phyloP scores from a whole-genome alignment of 37 sponge, comb jelly and placozoan genomes.

The Chondrilla cf. caribensis region DNA sequence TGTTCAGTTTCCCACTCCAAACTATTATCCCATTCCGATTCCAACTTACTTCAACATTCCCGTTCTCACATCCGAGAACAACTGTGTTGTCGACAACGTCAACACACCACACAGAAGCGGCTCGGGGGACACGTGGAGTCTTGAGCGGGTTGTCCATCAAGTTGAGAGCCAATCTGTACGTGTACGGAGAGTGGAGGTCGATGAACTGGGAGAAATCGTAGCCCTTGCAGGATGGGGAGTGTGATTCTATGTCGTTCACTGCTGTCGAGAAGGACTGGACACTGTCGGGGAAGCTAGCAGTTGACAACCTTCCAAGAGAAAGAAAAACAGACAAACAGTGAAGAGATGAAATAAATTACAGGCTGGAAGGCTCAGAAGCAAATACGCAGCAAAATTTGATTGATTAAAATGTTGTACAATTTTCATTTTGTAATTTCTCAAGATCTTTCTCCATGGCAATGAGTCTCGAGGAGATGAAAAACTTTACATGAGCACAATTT shows the following conservation, averaged over 20 bases:
- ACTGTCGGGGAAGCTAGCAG: neutral
- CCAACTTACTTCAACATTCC: slow-evolving; percentile 67
- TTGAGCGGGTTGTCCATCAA: neutral
- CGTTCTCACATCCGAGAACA: slow-evolving; percentile 72
- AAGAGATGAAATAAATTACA: too few relatives aligned
- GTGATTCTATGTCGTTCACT: neutral
- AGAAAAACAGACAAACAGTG: too few relatives aligned
- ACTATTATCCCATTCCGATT: neutral
- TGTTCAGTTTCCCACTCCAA: neutral
- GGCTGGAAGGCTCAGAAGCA: too few relatives aligned
- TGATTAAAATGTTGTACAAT: too few relatives aligned
- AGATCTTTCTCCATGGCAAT: too few relatives aligned
- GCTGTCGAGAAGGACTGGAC: neutral
- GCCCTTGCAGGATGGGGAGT: neutral
- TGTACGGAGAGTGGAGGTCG: slow-evolving; percentile 67
- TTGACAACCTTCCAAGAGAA: neutral
- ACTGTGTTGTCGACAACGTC: slow-evolving; percentile 41
- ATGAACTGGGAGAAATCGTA: slow-evolving; percentile 69
- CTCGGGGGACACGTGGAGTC: neutral
- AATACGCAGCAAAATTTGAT: too few relatives aligned
- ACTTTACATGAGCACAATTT: too few relatives aligned
- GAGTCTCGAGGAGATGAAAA: too few relatives aligned
- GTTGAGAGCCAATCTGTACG: slow-evolving; percentile 68
- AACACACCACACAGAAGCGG: slow-evolving; percentile 74
- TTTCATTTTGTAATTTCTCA: too few relatives aligned